These are phyloP conservation scores for Dryadula phaetusa DNA, from an alignment of 2,888 invertebrate genomes.

Conservation along the genomic window DNA sequence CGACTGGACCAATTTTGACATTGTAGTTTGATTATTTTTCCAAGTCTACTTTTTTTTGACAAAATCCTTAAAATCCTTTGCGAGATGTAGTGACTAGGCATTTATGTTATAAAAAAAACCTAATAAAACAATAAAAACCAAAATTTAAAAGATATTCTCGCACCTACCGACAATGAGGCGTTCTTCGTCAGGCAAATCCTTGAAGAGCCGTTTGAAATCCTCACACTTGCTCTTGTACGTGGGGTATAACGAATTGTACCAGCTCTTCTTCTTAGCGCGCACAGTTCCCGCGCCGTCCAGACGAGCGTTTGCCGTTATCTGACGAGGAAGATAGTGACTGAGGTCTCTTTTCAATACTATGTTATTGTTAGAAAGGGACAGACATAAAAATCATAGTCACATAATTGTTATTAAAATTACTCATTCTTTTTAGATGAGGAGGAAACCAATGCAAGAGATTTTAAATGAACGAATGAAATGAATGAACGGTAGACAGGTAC, in stretches of 20 bases:
- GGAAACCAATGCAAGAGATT: no score
- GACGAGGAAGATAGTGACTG: background rate
- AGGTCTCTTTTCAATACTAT: background rate
- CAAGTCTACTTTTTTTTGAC: no score
- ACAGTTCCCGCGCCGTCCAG: slow-evolving; percentile 54
- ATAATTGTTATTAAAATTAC: no score
- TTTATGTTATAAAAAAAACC: no score
- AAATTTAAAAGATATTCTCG: slow-evolving; percentile 5
- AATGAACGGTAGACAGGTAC: no score
- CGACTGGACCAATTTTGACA: no score
- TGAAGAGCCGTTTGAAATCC: slow-evolving; percentile 96
- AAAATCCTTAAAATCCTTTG: no score
- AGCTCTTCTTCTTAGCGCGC: slow-evolving; percentile 91
- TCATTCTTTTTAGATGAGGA: no score
- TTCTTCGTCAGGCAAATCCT: slow-evolving; percentile 95
- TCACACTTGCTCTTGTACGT: slow-evolving; percentile 97
- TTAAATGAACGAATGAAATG: no score
- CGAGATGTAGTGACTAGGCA: no score
- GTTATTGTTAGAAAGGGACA: background rate
- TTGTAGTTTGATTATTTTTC: no score
- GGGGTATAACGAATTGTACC: slow-evolving; percentile 94
- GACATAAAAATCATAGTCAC: no score
- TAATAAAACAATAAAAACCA: background rate
- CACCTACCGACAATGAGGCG: slow-evolving; percentile 93
- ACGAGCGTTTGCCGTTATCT: slow-evolving; percentile 49